Conservation (phyloP, 1,140 invertebrate species). For the Aphis gossypii region DNA sequence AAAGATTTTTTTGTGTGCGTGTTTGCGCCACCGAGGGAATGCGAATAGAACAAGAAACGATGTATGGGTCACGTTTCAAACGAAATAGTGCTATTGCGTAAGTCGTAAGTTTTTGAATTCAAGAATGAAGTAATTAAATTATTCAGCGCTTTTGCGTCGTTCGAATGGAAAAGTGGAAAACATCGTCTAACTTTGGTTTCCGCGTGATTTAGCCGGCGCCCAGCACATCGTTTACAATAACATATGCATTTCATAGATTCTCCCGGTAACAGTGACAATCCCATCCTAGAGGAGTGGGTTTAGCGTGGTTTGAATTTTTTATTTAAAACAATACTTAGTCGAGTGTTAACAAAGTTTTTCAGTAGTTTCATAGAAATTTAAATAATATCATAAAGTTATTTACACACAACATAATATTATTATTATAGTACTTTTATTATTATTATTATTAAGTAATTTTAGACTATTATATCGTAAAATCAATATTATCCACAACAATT, state of each 20-base stretch:
- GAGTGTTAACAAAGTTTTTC: background rate
- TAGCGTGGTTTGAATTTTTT: background rate
- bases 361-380: background rate
- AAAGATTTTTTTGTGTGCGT: background rate
- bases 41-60: background rate
- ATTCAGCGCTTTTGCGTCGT: background rate
- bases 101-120: background rate
- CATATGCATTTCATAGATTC: background rate
- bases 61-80: background rate
- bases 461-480: background rate
- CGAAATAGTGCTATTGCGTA: background rate
- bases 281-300: background rate
- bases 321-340: background rate
- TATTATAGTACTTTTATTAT: background rate
- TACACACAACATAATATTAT: background rate
- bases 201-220: background rate
- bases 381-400: background rate
- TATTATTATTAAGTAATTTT: too few relatives aligned
- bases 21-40: background rate
- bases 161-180: background rate
- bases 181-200: background rate
- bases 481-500: too few relatives aligned
- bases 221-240: background rate
- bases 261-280: background rate
- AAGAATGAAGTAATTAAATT: constrained; percentile 4